These are phyloP conservation scores for Lasioglossum vierecki DNA, from an alignment of 2,888 invertebrate species.

Conservation along the genomic window DNA sequence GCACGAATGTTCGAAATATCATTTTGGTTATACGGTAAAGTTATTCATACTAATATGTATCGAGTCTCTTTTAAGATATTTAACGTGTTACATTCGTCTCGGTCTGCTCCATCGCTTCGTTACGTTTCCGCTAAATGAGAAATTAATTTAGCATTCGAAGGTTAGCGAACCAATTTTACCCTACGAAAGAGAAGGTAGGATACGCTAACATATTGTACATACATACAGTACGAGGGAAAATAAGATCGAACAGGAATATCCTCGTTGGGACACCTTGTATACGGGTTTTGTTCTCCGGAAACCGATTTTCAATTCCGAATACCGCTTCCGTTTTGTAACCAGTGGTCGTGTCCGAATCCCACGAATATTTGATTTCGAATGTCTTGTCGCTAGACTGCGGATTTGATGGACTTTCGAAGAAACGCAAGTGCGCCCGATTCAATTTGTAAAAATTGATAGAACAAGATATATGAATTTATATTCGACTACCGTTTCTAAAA, in stretches of 20 bases:
- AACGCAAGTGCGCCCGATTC: not conserved
- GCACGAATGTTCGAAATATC: not conserved
- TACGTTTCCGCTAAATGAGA: not conserved
- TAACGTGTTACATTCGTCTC: not conserved
- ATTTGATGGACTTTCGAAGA: not conserved
- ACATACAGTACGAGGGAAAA: constrained; percentile 36
- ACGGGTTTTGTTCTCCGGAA: constrained; percentile 34
- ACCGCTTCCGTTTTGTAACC: constrained; percentile 38
- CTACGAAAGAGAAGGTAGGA: constrained; percentile 17
- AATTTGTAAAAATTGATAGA: not conserved
- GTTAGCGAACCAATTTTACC: constrained; percentile 46
- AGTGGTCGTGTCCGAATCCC: constrained; percentile 37
- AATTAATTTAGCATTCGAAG: constrained; percentile 46
- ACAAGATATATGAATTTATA: not conserved
- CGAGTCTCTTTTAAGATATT: not conserved
- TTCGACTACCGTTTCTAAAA: not conserved
- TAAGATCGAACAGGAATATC: constrained; percentile 26
- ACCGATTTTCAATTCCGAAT: constrained; percentile 50
- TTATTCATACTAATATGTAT: not conserved
- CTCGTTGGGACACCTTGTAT: constrained; percentile 40
- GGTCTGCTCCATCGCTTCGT: constrained; percentile 16
- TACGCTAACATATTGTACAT: constrained; percentile 30
- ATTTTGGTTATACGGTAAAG: not conserved
- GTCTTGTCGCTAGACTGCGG: constrained; percentile 33
- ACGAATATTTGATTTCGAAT: constrained; percentile 54